Conservation (phyloP, 1,140 invertebrate genomes). For the Zaprionus kolodkinae region DNA sequence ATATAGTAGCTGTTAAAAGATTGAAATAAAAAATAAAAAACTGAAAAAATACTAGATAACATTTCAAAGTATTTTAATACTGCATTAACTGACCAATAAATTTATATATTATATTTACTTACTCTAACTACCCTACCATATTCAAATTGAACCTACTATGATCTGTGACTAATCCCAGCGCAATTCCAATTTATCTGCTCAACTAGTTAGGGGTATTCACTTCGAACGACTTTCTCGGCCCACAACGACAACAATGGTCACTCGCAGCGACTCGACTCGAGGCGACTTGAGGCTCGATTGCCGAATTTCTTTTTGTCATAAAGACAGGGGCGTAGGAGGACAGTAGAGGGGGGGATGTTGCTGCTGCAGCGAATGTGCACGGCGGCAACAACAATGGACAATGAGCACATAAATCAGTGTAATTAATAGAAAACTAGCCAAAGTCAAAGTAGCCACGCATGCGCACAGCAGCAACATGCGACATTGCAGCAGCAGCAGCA, state of each 20-base stretch:
- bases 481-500: conserved; percentile 13
- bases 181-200: conserved; percentile 40
- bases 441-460: conserved; percentile 55
- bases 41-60: too few relatives aligned
- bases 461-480: conserved; percentile 25
- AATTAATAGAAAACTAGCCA: conserved; percentile 82
- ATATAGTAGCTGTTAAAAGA: neutral
- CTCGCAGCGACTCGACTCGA: conserved; percentile 1
- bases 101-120: neutral
- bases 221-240: conserved; percentile 1
- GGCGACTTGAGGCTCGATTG: conserved; percentile 9
- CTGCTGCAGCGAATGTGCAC: conserved; percentile 23
- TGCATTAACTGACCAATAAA: neutral
- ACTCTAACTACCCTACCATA: neutral
- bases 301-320: conserved; percentile 51
- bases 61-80: too few relatives aligned
- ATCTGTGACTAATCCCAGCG: conserved; percentile 1
- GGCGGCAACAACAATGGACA: conserved; percentile 73
- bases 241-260: conserved; percentile 40
- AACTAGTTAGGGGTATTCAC: conserved; percentile 26
- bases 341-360: neutral
- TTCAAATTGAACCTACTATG: neutral
- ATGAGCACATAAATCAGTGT: conserved; percentile 83
- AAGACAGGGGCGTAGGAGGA: conserved; percentile 13
- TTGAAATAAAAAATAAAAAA: neutral